Percentiles rank a stretch among this genome's conserved stretches.
These are phyloP conservation scores for Disparrhopalites patrizii DNA, from an alignment of 2,888 invertebrate genomes.

Conservation along the genomic window DNA sequence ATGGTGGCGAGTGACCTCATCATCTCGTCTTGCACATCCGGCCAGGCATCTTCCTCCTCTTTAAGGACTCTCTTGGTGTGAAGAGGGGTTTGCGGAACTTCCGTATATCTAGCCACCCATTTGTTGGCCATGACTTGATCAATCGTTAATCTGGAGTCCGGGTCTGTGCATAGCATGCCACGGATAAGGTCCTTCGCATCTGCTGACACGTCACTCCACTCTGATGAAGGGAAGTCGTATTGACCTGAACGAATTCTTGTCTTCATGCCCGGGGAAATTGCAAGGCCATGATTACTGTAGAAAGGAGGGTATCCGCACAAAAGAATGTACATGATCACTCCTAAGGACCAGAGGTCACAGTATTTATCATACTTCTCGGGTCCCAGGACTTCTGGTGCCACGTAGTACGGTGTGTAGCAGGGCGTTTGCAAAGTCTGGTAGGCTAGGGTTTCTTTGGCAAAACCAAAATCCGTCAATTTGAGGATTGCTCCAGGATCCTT, in stretches of 20 bases:
- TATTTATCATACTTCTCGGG: conserved; percentile 98
- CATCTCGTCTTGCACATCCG: conserved; percentile 99
- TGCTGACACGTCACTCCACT: conserved; percentile 89
- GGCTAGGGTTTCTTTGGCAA: conserved; percentile 88
- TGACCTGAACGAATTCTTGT: conserved; percentile 91
- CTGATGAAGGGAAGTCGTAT: conserved; percentile 94
- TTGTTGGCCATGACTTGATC: conserved; percentile 82
- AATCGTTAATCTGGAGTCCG: conserved; percentile 81
- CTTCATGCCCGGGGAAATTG: conserved; percentile 99
- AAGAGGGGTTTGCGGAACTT: conserved; percentile 91
- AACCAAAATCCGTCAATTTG: conserved; percentile 98
- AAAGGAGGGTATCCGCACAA: conserved; percentile 97
- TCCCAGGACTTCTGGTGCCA: conserved; percentile 81
- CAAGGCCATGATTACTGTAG: conserved; percentile 94
- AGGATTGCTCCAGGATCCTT: conserved; percentile 61
- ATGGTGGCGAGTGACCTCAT: conserved; percentile 94
- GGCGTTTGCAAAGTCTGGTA: conserved; percentile 93
- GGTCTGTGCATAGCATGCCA: conserved; percentile 91
- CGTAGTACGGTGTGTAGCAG: conserved; percentile 79
- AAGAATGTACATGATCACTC: conserved; percentile 98
- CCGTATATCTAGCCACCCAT: conserved; percentile 76
- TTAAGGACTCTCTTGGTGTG: conserved; percentile 83
- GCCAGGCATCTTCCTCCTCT: conserved; percentile 91
- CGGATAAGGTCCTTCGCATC: conserved; percentile 94
- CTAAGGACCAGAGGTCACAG: conserved; percentile 98